Conservation (phyloP, 2,888 invertebrate genomes). For the Buathra laborator region DNA sequence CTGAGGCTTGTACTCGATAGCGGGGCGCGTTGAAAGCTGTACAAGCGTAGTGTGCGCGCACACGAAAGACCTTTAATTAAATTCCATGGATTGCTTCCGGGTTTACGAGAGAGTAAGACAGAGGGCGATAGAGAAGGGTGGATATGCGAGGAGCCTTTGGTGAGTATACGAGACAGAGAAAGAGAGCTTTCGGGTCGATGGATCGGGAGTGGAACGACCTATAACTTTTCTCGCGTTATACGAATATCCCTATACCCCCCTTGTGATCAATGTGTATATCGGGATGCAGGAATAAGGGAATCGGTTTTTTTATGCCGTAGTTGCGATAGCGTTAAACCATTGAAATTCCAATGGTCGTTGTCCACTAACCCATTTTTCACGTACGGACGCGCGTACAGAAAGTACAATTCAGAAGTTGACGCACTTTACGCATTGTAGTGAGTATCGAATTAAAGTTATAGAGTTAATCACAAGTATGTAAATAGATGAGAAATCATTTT, state of each 20-base stretch:
- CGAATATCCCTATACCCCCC: conserved; percentile 28
- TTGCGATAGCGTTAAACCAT: conserved; percentile 42
- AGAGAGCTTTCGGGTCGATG: conserved; percentile 71
- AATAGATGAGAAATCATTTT: no score
- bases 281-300: conserved; percentile 34
- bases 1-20: conserved; percentile 31
- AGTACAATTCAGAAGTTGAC: not conserved
- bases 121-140: not conserved
- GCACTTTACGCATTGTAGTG: no score
- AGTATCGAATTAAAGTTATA: no score
- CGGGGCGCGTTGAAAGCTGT: conserved; percentile 47
- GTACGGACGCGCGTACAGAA: not conserved
- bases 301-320: conserved; percentile 22
- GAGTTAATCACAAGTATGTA: no score
- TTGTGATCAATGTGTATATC: conserved; percentile 26
- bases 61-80: conserved; percentile 72
- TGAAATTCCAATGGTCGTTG: conserved; percentile 53
- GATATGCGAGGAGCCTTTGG: not conserved
- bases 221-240: conserved; percentile 49
- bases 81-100: conserved; percentile 75
- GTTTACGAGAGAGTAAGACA: conserved; percentile 44
- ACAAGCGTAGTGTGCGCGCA: conserved; percentile 52
- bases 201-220: conserved; percentile 40
- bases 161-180: not conserved
- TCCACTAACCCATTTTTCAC: not conserved